Evolutionary conservation across 2,797 vertebrate genomes (phyloP), one percentile per base, ranked within the genome.

Genomic region (Takifugu rubripes): DNA sequence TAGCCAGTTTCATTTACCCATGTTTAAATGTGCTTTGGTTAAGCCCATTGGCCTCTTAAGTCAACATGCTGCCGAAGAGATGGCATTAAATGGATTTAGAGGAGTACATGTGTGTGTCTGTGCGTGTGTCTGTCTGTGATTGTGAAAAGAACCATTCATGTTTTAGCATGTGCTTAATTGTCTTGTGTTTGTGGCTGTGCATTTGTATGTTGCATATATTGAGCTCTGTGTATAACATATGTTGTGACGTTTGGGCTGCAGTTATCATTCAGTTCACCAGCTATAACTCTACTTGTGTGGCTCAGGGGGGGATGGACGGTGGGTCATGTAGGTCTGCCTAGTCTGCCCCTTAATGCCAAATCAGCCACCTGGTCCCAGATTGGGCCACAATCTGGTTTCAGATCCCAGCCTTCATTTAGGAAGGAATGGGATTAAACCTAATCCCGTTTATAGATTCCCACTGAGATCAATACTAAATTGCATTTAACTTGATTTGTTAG

Each of bases 41-140:
- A 90, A 91, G 84, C 87, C 74, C 85, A 88, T 91, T 84, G 84
- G 82, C 85, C 82, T 88, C 83, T 79, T 84, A 78, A 86, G 84
- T 89, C 87, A 89, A 89, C 87, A 87, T 77, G 81, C 87, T 86
- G 84, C 80, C 81, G 79, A 89, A 75, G 79, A 83, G 81, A 87
- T 79, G 83, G 86, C 72, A 88, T 88, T 91, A 89, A 91, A 84
- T 82, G 79, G 85, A 88, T 90, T 88, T 86, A 83, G 64, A 54
- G 77, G 61, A 69, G 49, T 51, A 53, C 60, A 33, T 42, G 50
- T 61, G 42, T 56, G 43, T 59, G 50, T 44, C 45, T 58, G 31
- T 40, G 56, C 56, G 61, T 61, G 60, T 46, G 27, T 29, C 1
- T 29, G 27, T 29, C 27, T 40, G 36, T 40, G 36, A 10, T 40